A percentile compares a stretch with the other conserved stretches of the same genome.
phyloP scores from a whole-genome alignment of 2,888 invertebrate genomes.

The Cataglyphis altisquamis region DNA sequence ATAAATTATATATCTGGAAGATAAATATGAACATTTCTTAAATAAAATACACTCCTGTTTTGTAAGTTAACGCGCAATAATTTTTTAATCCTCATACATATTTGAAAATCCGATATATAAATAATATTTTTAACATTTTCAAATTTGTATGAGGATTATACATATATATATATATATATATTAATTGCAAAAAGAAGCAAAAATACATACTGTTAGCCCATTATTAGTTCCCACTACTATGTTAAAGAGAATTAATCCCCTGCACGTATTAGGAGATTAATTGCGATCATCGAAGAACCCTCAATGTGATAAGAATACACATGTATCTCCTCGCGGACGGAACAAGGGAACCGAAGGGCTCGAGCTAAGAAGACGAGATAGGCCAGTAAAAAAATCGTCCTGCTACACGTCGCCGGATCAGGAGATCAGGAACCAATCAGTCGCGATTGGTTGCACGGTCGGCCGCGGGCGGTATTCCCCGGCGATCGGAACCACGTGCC shows the following conservation, averaged over 20 bases:
- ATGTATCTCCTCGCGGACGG: not conserved
- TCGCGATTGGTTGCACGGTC: constrained; percentile 62
- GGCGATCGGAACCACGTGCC: constrained; percentile 68
- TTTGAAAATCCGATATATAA: not conserved
- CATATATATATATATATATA: not conserved
- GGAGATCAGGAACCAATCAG: constrained; percentile 65
- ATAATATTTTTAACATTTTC: too few relatives aligned
- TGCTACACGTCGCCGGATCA: constrained; percentile 61
- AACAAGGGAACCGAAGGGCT: not conserved
- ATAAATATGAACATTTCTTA: not conserved
- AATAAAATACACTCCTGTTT: not conserved
- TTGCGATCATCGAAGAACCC: not conserved
- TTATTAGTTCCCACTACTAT: not conserved
- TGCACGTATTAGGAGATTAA: not conserved
- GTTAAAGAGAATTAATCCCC: too few relatives aligned
- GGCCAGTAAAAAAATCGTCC: constrained; percentile 41
- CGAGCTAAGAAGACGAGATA: not conserved
- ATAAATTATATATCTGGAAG: not conserved
- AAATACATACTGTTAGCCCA: not conserved
- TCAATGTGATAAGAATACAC: not conserved
- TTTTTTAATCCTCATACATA: not conserved
- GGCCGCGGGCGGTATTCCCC: constrained; percentile 52
- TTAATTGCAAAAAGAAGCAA: not conserved
- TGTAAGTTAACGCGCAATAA: not conserved
- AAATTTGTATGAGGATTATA: too few relatives aligned